Conservation (phyloP, 1,140 invertebrate genomes). For the Drusus annulatus region DNA sequence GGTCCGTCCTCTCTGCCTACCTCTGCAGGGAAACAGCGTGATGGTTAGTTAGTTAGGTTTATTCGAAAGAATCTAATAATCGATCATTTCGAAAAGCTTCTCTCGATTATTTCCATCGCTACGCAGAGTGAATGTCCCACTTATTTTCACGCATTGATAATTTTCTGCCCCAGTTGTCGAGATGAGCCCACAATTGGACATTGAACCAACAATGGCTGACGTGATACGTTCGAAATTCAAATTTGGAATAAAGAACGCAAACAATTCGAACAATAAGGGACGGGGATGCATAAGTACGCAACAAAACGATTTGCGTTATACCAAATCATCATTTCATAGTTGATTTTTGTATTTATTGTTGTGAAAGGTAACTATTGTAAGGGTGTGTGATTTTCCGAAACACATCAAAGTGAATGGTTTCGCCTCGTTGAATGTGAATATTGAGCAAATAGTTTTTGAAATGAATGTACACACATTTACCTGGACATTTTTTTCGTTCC, state of each 20-base stretch:
- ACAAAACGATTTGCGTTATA: background rate
- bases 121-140: background rate
- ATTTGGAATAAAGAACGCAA: conserved; percentile 17
- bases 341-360: conserved; percentile 11
- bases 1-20: too few species aligned
- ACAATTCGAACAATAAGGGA: background rate
- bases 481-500: too few species aligned
- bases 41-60: too few species aligned
- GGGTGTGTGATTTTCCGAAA: background rate
- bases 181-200: conserved; percentile 12
- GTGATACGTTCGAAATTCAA: conserved; percentile 31
- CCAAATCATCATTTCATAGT: background rate
- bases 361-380: background rate
- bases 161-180: conserved; percentile 49
- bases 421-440: too few species aligned
- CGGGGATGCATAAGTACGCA: background rate
- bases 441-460: too few species aligned
- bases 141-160: conserved; percentile 55
- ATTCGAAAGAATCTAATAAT: too few species aligned
- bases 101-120: too few species aligned
- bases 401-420: too few species aligned
- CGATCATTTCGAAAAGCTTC: too few species aligned
- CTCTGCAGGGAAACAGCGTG: too few species aligned
- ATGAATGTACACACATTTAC: too few species aligned
- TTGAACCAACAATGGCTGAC: conserved; percentile 17